Evolutionary conservation across 2,888 invertebrate species (phyloP).

Genomic region (Allygus modestus): DNA sequence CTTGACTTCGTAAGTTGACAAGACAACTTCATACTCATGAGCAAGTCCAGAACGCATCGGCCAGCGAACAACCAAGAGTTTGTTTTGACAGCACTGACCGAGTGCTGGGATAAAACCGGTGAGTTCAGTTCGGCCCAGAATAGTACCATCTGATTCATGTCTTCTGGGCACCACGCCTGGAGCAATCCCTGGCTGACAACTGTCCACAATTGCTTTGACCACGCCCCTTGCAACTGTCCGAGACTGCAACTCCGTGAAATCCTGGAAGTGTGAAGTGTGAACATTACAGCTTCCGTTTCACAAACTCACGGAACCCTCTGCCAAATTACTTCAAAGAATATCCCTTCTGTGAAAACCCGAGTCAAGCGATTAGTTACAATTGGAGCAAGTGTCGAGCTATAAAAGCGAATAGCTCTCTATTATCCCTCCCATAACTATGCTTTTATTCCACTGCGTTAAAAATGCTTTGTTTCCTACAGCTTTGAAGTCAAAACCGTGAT

Average conservation of each 20-base stretch:
- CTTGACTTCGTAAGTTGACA: no score
- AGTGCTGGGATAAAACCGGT: neutral
- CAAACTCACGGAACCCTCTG: neutral
- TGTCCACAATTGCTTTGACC: neutral
- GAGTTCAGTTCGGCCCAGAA: neutral
- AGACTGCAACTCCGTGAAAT: neutral
- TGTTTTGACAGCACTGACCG: neutral
- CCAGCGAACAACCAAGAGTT: neutral
- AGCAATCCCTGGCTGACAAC: neutral
- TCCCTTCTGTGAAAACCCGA: neutral
- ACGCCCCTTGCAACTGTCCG: neutral
- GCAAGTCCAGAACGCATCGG: neutral
- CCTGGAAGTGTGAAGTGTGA: neutral
- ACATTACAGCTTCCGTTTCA: neutral
- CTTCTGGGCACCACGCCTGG: neutral
- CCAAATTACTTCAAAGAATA: neutral
- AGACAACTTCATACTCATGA: no score
- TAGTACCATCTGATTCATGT: neutral
- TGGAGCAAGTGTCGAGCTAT: neutral
- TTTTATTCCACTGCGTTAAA: neutral
- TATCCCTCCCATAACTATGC: neutral
- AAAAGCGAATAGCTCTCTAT: neutral
- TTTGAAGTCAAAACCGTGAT: no score
- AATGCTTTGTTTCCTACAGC: neutral
- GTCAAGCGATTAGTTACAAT: constrained; percentile 2